Base-by-base conservation (phyloP, 2,113 vertebrate genomes). In the Melozone crissalis region DNA sequence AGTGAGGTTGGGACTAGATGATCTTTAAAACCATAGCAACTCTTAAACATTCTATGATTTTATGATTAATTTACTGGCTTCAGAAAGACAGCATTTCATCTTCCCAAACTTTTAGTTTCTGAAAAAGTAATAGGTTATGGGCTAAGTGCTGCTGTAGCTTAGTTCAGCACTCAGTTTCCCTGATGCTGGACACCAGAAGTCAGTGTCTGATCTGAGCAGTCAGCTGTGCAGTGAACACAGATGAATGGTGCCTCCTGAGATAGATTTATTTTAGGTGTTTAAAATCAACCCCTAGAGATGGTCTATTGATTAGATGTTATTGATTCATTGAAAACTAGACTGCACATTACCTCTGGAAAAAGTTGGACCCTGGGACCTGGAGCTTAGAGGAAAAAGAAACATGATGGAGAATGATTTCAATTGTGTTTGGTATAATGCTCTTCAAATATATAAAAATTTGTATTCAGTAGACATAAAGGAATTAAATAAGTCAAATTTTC, bases 391-490 rank as follows among this genome's bases (percentile, higher is more conserved):
- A 54, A 24, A 82, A 90, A 79, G 27, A n/a, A 85, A 33, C 7
- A 12, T 1, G 7, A 31, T 12, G 19, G 44, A 75, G 37, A 82
- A 49, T n/a, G 1, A 33, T 78, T 72, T 74, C 11, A 46, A 15
- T 28, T 43, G 17, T 57, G 47, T 78, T 84, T 84, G 37, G 5
- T 57, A 43, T 28, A 89, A 17, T 4, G 52, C 19, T 13, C 5
- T 49, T 87, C 47, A 87, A 65, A 75, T 57, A 49, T 19, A n/a
- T 37, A 49, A 76, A 84, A 76, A 66, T 6, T 82, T 7, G 13
- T 46, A 24, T 35, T 76, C 28, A 84, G 39, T 77, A 83, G 55
- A 84, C 39, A 54, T 82, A 85, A 92, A 85, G 93, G 39, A 88
- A 79, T 20, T 13, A 28, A 51, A 85, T 33, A 46, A 44, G 3